A percentile compares a stretch with the other conserved stretches of the same genome.
phyloP scores from a whole-genome alignment of 1,140 invertebrate genomes.

The Temnothorax curvispinosus region DNA sequence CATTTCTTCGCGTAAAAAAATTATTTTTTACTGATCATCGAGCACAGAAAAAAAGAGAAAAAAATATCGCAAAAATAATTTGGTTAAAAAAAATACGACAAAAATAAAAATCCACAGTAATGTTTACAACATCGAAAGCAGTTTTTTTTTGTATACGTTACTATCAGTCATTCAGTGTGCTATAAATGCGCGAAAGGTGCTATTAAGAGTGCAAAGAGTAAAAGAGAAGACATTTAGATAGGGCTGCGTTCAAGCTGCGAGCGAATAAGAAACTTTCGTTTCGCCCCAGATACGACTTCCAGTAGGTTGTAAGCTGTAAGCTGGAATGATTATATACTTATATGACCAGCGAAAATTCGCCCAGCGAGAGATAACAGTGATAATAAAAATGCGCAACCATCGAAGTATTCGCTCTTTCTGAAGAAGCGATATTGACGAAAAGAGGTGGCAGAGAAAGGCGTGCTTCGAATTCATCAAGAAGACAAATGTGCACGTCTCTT shows the following conservation, averaged over 20 bases:
- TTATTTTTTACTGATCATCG: neutral
- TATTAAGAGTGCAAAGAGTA: constrained; percentile 56
- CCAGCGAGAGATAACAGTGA: constrained; percentile 20
- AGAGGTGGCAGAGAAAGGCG: constrained; percentile 58
- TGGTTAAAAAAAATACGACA: constrained; percentile 54
- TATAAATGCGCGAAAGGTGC: constrained; percentile 52
- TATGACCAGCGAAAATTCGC: constrained; percentile 32
- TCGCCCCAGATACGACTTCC: constrained; percentile 30
- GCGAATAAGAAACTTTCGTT: constrained; percentile 37
- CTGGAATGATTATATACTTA: constrained; percentile 38
- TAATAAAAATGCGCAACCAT: constrained; percentile 44
- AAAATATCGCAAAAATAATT: constrained; percentile 4
- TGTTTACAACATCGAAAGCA: constrained; percentile 69
- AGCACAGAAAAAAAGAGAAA: neutral
- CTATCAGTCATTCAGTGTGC: constrained; percentile 32
- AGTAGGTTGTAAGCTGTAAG: constrained; percentile 53
- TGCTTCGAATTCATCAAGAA: constrained; percentile 32
- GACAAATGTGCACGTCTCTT: constrained; percentile 40
- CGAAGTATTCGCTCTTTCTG: constrained; percentile 25
- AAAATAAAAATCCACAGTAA: constrained; percentile 58
- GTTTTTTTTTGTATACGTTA: constrained; percentile 16
- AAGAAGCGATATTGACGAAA: constrained; percentile 64
- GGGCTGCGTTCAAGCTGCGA: constrained; percentile 34
- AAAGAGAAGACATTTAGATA: constrained; percentile 51
- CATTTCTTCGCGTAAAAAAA: neutral